Base-by-base conservation (phyloP, 2,888 invertebrate genomes). In the Sympetrum striolatum region DNA sequence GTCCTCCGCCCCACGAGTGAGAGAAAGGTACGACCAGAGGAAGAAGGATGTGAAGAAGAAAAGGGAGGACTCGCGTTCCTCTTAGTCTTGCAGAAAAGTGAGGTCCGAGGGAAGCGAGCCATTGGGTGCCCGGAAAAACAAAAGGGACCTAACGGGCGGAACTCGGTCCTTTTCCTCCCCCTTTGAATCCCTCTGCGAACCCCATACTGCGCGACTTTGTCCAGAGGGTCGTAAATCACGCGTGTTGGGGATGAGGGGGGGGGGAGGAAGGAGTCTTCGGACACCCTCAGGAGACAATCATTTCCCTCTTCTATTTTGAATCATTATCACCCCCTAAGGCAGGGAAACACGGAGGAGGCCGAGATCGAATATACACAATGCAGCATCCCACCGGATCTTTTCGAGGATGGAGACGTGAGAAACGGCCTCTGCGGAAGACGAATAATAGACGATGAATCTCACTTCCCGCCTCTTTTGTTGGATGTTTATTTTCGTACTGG, bases 171-270 rank as follows among this genome's bases (percentile, higher is more conserved):
- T 82, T 53, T 60, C 60, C 37, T 58, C 25, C 58, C 86, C 22
- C 86, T 64, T 86, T 48, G 60, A 86, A 86, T 86, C 86, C 86
- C 86, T 31, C 60, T 37, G 64, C 60, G 86, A 86, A 37, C 86
- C 86, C 86, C 86, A 86, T 86, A 86, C 86, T 60, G 86, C 48
- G 86, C 60, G 86, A 86, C 86, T 86, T 86, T 86, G 86, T 86
- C 86, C 86, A 18, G 37, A 86, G 37, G 37, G 86, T 86, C 86
- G 86, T 86, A 86, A 86, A 86, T 86, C 86, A 86, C 86, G 60
- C 60, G 86, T 64, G 86, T 58, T 37, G 37, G 86, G 37, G 53
- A 58, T 53, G 35, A 58, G 82, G 53, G 14, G 31, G 31, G 73
- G 4, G 58, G 53, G 35, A 18, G 31, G 81, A 53, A 25, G 64